Evolutionary conservation across 2,888 invertebrate species (phyloP), one percentile per base, ranked within the genome.

Genomic region (Brachycybe producta): DNA sequence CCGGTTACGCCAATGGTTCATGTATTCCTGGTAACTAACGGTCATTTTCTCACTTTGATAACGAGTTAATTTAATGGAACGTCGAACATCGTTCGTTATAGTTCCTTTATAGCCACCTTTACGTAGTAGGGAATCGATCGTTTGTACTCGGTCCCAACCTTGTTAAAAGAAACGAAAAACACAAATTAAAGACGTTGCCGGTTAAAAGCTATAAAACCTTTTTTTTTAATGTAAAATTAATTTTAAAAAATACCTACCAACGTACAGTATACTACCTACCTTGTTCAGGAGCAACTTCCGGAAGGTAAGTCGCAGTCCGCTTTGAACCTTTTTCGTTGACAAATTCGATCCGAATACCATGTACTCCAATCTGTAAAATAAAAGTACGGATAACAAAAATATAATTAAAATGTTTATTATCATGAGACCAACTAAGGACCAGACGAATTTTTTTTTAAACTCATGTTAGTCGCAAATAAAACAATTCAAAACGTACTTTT

Each of bases 101-200:
- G 76, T 70, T 26, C 91, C 86, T 67, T 90, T 90, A 72, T 82
- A 95, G 42, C 98, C 98, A 57, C 95, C 97, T 72, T 98, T 99
- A 59, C 94, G 80, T 56, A 98, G 76, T 55, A 98, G 73, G 35
- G 95, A 92, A 72, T 99, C 97, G 64, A 98, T 92, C 23, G 98
- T 98, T 72, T 97, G 94, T 58, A 87, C 78, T 72, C 91, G 90
- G 77, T 97, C 88, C 98, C 98, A 98, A 61, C 95, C 95, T 95
- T 70, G 21, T 72, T 66, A 53, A 28, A 42, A 43, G 26, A 40
- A 40, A 23, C 3, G 24, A 44, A 13, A 45, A 13, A 44, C 7
- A n/a, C n/a, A n/a, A n/a, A n/a, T n/a, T n/a, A 8, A 42, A 39
- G 39, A 17, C 32, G 32, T 11, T 11, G n/a, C 11, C 32, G n/a